A percentile compares a stretch with the other conserved stretches of the same genome.
Evolutionary conservation across 1,140 invertebrate species (phyloP).

Genomic region (Calliopsis andreniformis): DNA sequence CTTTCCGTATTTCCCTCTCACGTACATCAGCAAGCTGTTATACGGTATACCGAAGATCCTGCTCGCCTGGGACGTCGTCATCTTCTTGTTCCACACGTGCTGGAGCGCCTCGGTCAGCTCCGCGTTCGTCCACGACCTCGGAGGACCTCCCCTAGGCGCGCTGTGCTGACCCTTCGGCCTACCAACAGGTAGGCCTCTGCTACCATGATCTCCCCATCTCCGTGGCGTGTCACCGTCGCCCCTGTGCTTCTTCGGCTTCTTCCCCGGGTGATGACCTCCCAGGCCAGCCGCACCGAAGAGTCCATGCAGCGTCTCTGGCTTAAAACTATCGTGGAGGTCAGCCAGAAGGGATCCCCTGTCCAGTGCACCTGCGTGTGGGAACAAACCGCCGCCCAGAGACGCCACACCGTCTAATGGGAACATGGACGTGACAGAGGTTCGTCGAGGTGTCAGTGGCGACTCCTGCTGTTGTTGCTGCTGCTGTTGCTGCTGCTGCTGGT

Average conservation of each 20-base stretch:
- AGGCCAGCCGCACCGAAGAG: constrained; percentile 71
- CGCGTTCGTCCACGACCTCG: constrained; percentile 94
- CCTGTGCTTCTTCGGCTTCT: constrained; percentile 74
- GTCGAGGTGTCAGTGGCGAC: constrained; percentile 62
- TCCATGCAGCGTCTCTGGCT: constrained; percentile 75
- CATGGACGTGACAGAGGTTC: constrained; percentile 70
- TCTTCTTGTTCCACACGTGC: constrained; percentile 96
- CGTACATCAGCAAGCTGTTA: constrained; percentile 95
- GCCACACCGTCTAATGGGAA: constrained; percentile 75
- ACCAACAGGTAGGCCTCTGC: constrained; percentile 80
- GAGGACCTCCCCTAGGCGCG: constrained; percentile 92
- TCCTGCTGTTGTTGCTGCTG: constrained; percentile 68
- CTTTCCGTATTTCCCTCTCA: constrained; percentile 95
- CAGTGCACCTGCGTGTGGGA: constrained; percentile 69
- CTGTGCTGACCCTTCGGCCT: constrained; percentile 93
- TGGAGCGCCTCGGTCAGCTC: constrained; percentile 93
- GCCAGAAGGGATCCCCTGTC: constrained; percentile 70
- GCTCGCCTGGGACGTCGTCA: constrained; percentile 96
- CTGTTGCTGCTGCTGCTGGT: constrained; percentile 62
- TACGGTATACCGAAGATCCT: constrained; percentile 95
- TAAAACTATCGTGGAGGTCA: constrained; percentile 77
- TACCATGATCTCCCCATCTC: constrained; percentile 73
- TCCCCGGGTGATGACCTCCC: constrained; percentile 60
- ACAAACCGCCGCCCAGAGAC: constrained; percentile 69
- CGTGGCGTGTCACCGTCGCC: constrained; percentile 65